Evolutionary conservation across 2,113 vertebrate genomes (phyloP).

Genomic region (Microtus oregoni): DNA sequence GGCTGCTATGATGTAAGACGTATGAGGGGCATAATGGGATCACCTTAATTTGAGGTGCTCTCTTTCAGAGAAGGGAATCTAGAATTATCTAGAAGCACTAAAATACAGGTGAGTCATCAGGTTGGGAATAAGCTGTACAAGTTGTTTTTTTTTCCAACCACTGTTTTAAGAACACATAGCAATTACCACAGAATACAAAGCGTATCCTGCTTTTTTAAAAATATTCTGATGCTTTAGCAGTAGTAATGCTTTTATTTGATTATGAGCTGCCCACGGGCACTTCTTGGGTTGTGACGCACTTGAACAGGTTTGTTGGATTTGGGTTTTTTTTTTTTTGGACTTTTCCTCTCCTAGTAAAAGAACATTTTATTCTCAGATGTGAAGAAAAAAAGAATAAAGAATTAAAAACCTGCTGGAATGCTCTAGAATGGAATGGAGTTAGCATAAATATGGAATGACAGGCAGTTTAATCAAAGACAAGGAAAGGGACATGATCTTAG

Average conservation of each 20-base stretch:
- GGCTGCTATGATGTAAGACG: background rate
- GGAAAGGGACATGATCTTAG: conserved; percentile 54
- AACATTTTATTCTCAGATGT: conserved; percentile 78
- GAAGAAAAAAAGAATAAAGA: background rate
- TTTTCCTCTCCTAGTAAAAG: conserved; percentile 55
- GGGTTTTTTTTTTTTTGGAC: background rate
- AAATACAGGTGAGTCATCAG: conserved; percentile 66
- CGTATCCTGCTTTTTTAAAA: conserved; percentile 61
- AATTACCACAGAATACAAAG: conserved; percentile 74
- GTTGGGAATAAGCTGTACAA: conserved; percentile 54
- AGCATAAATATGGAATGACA: conserved; percentile 51
- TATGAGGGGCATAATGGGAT: background rate
- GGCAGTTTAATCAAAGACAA: conserved; percentile 54
- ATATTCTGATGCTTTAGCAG: conserved; percentile 67
- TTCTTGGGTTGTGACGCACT: conserved; percentile 79
- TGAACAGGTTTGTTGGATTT: background rate
- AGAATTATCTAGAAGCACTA: conserved; percentile 9
- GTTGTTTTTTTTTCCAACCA: conserved; percentile 12
- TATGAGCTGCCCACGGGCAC: conserved; percentile 73
- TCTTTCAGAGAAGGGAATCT: background rate
- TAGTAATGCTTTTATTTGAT: conserved; percentile 79
- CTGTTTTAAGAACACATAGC: conserved; percentile 68
- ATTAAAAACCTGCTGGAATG: background rate
- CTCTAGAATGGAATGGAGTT: conserved; percentile 32
- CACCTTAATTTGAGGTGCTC: background rate